Evolutionary conservation across 2,888 invertebrate species (phyloP), one percentile per base, ranked within the genome.

Genomic region (Papilio gigon): DNA sequence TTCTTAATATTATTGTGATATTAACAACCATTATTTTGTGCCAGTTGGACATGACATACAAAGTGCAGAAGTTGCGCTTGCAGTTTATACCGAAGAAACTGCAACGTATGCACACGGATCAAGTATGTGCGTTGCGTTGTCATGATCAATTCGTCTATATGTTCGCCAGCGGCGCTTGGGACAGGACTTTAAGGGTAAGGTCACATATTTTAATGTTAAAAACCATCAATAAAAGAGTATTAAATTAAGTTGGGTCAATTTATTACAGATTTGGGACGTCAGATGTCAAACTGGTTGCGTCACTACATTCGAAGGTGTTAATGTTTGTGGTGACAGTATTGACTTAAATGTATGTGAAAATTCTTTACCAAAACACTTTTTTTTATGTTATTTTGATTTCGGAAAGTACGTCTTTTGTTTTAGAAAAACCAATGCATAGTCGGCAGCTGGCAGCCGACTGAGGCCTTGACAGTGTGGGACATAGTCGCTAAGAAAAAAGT

Each of bases 121-220:
- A 89, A 74, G 89, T 92, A 12, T 88, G 87, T 50, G 92, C 93
- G 0, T 69, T 93, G 53, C 87, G 86, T 59, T 93, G 92, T 72
- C 93, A 93, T 74, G 85, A 85, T 0, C 78, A 85, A 53, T 83
- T 84, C 60, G 82, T 85, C 0, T 79, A 82, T 44, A 78, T 91
- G 60, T 91, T 94, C 71, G 88, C 93, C 17, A 91, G 89, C 20
- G 94, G 90, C 2, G 92, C 93, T 37, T 94, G 94, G 93, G 94
- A 94, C 75, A 88, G 89, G 25, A 92, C 92, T 1, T 83, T 94
- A 37, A 89, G 93, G 80, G 94, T 94, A 79, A 78, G 79, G 17
- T n/a, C 4, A 9, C 17, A 27, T 4, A 17, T 9, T 72, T 70
- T 67, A 72, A 70, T 1, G 37, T 63, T 56, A 44, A 58, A 27